Evolutionary conservation across 2,797 vertebrate species (phyloP).

Genomic region (Epinephelus coioides): DNA sequence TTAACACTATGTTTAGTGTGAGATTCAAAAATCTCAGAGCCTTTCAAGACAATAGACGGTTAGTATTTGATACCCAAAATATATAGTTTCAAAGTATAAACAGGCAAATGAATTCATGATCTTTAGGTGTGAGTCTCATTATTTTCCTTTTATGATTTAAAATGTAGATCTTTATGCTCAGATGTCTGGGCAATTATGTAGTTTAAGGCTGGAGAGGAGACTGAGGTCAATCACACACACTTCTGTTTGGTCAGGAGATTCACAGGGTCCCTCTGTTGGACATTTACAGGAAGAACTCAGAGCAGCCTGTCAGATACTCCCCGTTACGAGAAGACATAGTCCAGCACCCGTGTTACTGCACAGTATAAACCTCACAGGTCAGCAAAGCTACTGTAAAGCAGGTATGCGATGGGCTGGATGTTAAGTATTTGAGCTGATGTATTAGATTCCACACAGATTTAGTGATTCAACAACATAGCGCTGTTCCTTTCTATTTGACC

Average conservation of each 20-base stretch:
- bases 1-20: too few relatives aligned
- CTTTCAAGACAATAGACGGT: too few relatives aligned
- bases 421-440: slow-evolving; percentile 42
- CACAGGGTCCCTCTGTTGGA: slow-evolving; percentile 65
- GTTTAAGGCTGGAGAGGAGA: slow-evolving; percentile 19
- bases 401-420: slow-evolving; percentile 17
- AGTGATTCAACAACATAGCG: slow-evolving; percentile 43
- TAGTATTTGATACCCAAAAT: too few relatives aligned
- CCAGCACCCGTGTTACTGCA: slow-evolving; percentile 14
- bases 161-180: too few relatives aligned
- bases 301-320: neutral
- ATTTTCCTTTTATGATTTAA: neutral
- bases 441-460: slow-evolving; percentile 55
- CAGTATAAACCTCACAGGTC: slow-evolving; percentile 38
- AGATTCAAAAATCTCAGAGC: too few relatives aligned
- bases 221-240: slow-evolving; percentile 16
- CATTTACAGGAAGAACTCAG: slow-evolving; percentile 50
- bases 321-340: slow-evolving; percentile 26
- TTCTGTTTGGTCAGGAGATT: slow-evolving; percentile 33
- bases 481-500: slow-evolving; percentile 27
- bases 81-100: neutral
- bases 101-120: neutral
- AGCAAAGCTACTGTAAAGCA: slow-evolving; percentile 5
- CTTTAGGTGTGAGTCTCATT: too few relatives aligned
- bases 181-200: neutral